Percentiles rank a stretch among this genome's conserved stretches.
phyloP scores from a whole-genome alignment of 2,797 vertebrate genomes.

The Cynopterus sphinx region DNA sequence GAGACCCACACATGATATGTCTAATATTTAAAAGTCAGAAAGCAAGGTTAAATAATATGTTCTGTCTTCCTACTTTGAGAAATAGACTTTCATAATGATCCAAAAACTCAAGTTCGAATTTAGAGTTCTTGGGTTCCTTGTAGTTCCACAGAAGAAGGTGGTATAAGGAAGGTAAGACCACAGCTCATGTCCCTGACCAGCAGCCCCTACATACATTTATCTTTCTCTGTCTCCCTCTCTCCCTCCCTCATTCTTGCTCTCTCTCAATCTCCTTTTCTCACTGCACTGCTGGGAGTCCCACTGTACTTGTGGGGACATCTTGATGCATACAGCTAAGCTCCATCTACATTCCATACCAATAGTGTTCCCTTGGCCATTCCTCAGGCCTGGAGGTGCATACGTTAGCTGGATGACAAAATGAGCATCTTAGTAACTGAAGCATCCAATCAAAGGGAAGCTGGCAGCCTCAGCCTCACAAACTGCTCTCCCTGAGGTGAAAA shows the following conservation, averaged over 20 bases:
- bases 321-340: neutral
- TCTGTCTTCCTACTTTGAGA: neutral
- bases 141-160: neutral
- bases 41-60: neutral
- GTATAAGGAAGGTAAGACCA: accelerated
- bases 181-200: neutral
- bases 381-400: neutral
- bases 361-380: neutral
- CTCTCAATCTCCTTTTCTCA: neutral
- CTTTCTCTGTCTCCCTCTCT: neutral
- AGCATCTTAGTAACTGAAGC: neutral
- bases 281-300: neutral
- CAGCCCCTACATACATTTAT: neutral
- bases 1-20: neutral
- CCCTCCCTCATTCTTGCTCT: neutral
- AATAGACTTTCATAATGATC: neutral
- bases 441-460: neutral
- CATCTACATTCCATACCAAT: neutral
- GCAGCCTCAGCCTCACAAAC: neutral
- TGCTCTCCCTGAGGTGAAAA: neutral
- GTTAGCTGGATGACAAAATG: neutral
- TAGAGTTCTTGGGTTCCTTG: neutral
- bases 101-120: neutral
- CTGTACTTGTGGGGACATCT: neutral
- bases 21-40: neutral